Evolutionary conservation across 2,888 invertebrate genomes (phyloP).

Genomic region (Rhingia rostrata): DNA sequence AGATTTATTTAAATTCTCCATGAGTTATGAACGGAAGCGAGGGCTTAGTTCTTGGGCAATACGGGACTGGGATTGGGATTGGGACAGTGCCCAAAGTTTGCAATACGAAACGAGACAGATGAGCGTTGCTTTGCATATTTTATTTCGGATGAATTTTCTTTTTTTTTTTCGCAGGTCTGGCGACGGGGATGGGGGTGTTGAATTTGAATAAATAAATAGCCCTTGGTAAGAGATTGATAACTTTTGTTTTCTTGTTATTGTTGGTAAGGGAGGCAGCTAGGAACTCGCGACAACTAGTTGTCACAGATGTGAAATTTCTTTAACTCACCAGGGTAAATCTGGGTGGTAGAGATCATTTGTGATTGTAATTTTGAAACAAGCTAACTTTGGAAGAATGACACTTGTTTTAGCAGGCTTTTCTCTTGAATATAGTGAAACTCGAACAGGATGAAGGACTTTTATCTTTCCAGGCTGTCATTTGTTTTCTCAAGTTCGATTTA

Average conservation of each 20-base stretch:
- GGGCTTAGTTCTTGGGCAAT: slow-evolving; percentile 2
- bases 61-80: too few species aligned
- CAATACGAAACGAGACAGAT: slow-evolving; percentile 18
- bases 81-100: background rate
- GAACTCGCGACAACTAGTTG: slow-evolving; percentile 18
- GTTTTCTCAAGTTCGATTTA: too few species aligned
- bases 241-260: slow-evolving; percentile 26
- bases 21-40: slow-evolving; percentile 19
- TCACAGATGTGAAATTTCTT: slow-evolving; percentile 2
- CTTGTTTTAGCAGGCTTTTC: too few species aligned
- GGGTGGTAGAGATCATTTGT: too few species aligned
- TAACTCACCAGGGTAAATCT: background rate
- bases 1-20: slow-evolving; percentile 63
- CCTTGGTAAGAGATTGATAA: slow-evolving; percentile 60
- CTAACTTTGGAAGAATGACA: too few species aligned
- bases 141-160: slow-evolving; percentile 62
- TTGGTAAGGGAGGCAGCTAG: background rate
- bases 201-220: slow-evolving; percentile 61
- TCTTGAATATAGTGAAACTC: too few species aligned
- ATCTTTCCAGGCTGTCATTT: too few species aligned
- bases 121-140: slow-evolving; percentile 66
- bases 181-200: background rate
- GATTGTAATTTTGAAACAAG: too few species aligned
- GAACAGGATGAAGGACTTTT: too few species aligned
- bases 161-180: slow-evolving; percentile 2